Evolutionary conservation across 2,113 vertebrate species (phyloP).

Genomic region (Gymnogyps californianus): DNA sequence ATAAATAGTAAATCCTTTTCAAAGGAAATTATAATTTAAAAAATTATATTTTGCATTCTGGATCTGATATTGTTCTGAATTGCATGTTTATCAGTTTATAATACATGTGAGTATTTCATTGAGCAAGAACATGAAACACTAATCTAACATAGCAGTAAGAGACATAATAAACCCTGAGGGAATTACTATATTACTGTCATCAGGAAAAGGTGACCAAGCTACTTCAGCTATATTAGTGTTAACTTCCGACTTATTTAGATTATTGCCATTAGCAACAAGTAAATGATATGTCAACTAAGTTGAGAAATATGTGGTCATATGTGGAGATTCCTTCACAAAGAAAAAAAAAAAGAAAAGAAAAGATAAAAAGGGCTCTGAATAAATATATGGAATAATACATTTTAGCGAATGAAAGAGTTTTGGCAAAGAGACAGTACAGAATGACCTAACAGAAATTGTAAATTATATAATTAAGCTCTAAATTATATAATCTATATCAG

Average conservation of each 20-base stretch:
- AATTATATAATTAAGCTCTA: background rate
- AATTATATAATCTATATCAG: background rate
- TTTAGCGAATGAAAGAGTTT: background rate
- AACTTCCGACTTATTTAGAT: background rate
- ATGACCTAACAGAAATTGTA: background rate
- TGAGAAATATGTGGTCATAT: background rate
- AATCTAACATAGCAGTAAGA: background rate
- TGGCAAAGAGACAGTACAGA: background rate
- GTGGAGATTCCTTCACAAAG: background rate
- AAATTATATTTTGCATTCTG: background rate
- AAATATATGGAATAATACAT: background rate
- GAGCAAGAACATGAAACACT: background rate
- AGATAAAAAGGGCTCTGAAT: background rate
- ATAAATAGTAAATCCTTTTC: background rate
- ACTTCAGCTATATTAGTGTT: background rate
- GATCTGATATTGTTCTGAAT: background rate
- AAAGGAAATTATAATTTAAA: background rate
- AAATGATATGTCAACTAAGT: background rate
- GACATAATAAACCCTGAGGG: too few species aligned
- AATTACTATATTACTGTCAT: background rate
- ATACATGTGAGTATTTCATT: background rate
- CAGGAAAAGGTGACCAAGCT: background rate
- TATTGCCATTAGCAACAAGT: background rate
- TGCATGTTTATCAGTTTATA: background rate
- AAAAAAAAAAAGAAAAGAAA: background rate